phyloP scores from a whole-genome alignment of 1,140 invertebrate species.

The Aleiodes sp. region DNA sequence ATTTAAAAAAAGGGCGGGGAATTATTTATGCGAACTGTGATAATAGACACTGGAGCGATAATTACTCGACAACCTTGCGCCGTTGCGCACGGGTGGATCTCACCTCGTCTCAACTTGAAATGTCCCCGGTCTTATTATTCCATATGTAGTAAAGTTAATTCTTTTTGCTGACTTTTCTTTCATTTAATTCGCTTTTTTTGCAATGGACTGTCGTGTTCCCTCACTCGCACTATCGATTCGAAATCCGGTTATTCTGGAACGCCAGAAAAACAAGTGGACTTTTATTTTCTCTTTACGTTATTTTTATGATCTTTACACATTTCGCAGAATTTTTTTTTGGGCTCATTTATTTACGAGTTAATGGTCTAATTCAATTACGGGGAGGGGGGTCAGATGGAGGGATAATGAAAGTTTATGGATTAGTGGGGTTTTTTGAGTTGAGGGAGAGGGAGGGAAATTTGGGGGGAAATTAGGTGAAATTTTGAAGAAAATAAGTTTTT shows the following conservation, averaged over 20 bases:
- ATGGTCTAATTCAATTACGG: no score
- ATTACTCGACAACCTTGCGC: conserved; percentile 18
- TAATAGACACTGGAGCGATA: conserved; percentile 17
- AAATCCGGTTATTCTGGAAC: conserved; percentile 11
- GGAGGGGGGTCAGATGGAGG: no score
- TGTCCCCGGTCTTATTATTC: background rate
- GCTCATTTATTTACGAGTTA: background rate
- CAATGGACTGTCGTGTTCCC: background rate
- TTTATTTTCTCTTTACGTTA: background rate
- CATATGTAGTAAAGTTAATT: background rate
- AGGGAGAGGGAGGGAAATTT: no score
- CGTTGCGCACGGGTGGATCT: conserved; percentile 15
- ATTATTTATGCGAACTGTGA: conserved; percentile 16
- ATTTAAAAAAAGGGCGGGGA: background rate
- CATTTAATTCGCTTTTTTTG: background rate
- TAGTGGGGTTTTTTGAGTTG: no score
- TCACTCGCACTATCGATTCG: conserved; percentile 3
- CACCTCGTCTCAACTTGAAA: background rate
- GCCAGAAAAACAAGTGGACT: background rate
- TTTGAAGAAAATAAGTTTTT: no score
- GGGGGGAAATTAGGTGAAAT: no score
- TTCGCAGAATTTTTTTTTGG: background rate
- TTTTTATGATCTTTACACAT: background rate
- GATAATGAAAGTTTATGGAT: no score
- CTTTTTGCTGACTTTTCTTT: background rate